phyloP scores from a whole-genome alignment of 2,888 invertebrate genomes.

The Erebia ligea region DNA sequence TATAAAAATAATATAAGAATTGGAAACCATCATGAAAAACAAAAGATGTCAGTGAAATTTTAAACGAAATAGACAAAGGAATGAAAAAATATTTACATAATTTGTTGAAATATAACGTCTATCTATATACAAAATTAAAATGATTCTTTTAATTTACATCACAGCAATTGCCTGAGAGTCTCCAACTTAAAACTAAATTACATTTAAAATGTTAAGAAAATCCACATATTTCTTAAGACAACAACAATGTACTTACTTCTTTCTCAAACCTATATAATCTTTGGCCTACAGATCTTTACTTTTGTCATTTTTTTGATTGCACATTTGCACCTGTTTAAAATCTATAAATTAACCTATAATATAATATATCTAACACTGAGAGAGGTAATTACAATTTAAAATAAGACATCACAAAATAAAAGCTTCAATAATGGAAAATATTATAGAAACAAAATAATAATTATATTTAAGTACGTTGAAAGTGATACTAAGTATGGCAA shows the following conservation, averaged over 20 bases:
- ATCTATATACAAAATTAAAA: slow-evolving; percentile 53
- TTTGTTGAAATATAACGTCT: slow-evolving; percentile 38
- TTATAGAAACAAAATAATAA: slow-evolving; percentile 41
- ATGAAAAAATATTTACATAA: slow-evolving; percentile 23
- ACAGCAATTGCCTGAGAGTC: slow-evolving; percentile 80
- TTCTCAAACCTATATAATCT: slow-evolving; percentile 66
- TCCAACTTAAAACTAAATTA: slow-evolving; percentile 64
- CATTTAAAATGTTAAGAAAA: slow-evolving; percentile 36
- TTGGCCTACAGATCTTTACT: slow-evolving; percentile 79
- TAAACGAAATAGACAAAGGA: slow-evolving; percentile 7
- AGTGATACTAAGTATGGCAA: slow-evolving; percentile 74
- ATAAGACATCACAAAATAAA: slow-evolving; percentile 27
- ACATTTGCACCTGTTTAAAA: slow-evolving; percentile 58
- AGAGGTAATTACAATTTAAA: slow-evolving; percentile 44
- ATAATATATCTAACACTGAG: slow-evolving; percentile 48
- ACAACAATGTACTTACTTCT: slow-evolving; percentile 42
- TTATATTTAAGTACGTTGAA: slow-evolving; percentile 72
- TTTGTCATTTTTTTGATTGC: slow-evolving; percentile 65
- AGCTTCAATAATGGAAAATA: slow-evolving; percentile 28
- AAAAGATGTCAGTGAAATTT: slow-evolving; percentile 24
- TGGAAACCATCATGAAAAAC: background rate
- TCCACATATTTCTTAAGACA: slow-evolving; percentile 45
- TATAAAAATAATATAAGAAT: background rate
- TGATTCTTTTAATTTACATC: slow-evolving; percentile 70
- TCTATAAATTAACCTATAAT: slow-evolving; percentile 36